phyloP scores from a whole-genome alignment of 1,140 invertebrate genomes.

The Colletes latitarsis region DNA sequence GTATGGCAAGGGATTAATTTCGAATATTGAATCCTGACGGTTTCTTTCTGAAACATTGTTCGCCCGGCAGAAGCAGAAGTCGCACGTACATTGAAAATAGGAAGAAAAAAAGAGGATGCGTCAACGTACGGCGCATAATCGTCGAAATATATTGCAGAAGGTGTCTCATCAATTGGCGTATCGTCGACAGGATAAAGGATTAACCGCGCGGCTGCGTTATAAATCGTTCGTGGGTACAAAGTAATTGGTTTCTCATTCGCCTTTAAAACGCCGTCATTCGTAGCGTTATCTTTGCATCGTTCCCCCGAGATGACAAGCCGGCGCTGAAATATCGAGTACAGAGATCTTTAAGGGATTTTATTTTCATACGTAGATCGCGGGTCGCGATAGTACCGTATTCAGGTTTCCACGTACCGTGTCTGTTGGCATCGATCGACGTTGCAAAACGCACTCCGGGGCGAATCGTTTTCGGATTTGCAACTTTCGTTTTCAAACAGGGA shows the following conservation, averaged over 20 bases:
- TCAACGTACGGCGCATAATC: background rate
- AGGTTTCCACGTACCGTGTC: background rate
- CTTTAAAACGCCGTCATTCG: constrained; percentile 8
- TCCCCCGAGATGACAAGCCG: constrained; percentile 48
- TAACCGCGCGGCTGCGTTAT: background rate
- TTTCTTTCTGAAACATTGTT: too few species aligned
- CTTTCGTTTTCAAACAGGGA: background rate
- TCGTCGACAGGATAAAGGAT: background rate
- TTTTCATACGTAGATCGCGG: constrained; percentile 33
- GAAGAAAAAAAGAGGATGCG: background rate
- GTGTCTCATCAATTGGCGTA: background rate
- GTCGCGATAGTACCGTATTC: constrained; percentile 3
- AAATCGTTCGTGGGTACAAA: constrained; percentile 3
- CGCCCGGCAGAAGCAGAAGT: too few species aligned
- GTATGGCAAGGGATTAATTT: too few species aligned
- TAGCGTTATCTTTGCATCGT: constrained; percentile 54
- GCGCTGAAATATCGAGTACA: constrained; percentile 41
- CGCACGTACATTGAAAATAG: too few species aligned
- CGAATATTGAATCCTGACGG: too few species aligned
- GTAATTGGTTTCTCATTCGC: constrained; percentile 23
- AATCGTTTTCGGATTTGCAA: background rate
- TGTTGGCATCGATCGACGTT: constrained; percentile 2
- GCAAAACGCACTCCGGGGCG: background rate
- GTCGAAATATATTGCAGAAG: background rate
- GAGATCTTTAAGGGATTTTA: constrained; percentile 46